Conservation (phyloP, 2,888 invertebrate genomes). For the Spodoptera exigua region DNA sequence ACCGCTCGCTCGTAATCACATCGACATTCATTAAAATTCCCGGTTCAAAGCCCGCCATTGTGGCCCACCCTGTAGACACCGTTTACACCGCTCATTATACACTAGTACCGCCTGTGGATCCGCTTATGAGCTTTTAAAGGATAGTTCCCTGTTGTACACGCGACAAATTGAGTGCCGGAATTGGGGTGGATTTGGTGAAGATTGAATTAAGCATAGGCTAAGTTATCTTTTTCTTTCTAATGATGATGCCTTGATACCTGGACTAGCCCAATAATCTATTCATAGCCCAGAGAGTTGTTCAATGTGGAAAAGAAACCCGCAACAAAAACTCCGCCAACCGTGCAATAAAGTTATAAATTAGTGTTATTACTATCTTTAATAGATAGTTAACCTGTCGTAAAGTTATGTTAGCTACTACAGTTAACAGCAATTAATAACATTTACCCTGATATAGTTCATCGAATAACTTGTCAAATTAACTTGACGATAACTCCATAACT, state of each 20-base stretch:
- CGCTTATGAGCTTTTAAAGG: constrained; percentile 42
- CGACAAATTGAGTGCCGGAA: neutral
- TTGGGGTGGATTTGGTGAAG: neutral
- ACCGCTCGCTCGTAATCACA: constrained; percentile 41
- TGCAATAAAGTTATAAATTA: too few relatives aligned
- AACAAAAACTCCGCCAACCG: too few relatives aligned
- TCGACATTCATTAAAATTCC: constrained; percentile 55
- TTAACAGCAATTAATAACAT: constrained; percentile 9
- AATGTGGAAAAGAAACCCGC: too few relatives aligned
- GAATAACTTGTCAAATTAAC: constrained; percentile 15
- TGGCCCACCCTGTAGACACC: constrained; percentile 42
- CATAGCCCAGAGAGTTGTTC: too few relatives aligned
- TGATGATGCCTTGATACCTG: too few relatives aligned
- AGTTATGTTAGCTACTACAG: too few relatives aligned
- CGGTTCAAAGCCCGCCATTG: constrained; percentile 48
- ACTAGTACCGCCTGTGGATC: constrained; percentile 21
- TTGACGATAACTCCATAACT: constrained; percentile 13
- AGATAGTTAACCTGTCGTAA: too few relatives aligned
- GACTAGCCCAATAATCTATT: too few relatives aligned
- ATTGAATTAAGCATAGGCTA: neutral
- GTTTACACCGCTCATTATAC: constrained; percentile 36
- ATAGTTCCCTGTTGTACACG: constrained; percentile 27
- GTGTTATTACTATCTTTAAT: neutral
- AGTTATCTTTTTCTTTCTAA: too few relatives aligned
- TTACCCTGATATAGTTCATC: constrained; percentile 4